Percentiles rank a stretch among this genome's conserved stretches.
These are phyloP conservation scores for Zaprionus lineosus DNA, from an alignment of 2,888 invertebrate genomes.

Conservation along the genomic window DNA sequence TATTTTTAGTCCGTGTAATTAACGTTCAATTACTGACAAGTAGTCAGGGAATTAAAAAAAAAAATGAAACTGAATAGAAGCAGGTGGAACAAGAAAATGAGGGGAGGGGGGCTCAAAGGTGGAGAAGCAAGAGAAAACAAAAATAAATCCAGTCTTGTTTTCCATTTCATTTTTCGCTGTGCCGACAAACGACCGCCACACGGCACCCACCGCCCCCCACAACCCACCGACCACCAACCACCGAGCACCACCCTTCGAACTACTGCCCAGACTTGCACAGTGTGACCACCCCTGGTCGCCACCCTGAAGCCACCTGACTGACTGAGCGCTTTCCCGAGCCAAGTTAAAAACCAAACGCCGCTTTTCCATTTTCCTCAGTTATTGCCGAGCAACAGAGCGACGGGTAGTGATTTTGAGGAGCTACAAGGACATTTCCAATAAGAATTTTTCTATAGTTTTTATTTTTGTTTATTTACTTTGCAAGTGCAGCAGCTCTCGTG, in stretches of 20 bases:
- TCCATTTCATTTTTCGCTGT: constrained; percentile 11
- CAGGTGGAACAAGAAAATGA: background rate
- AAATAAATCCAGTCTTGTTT: constrained; percentile 29
- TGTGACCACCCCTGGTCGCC: no score
- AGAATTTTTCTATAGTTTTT: background rate
- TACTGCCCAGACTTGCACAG: no score
- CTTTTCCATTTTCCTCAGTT: constrained; percentile 65
- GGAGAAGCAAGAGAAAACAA: background rate
- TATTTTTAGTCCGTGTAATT: constrained; percentile 63
- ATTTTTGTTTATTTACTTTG: constrained; percentile 9
- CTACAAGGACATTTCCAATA: no score
- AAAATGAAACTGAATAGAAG: no score
- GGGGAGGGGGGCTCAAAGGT: no score
- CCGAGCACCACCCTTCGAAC: no score
- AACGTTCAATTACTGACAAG: constrained; percentile 57
- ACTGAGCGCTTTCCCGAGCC: constrained; percentile 11
- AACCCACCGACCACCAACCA: no score
- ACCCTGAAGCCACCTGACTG: no score
- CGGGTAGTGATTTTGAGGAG: constrained; percentile 44
- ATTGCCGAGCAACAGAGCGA: constrained; percentile 53
- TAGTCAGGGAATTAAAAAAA: constrained; percentile 11
- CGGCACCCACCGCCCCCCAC: no score
- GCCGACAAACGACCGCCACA: background rate
- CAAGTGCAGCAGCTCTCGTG: no score
- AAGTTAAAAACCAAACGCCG: constrained; percentile 44